Percentiles rank a stretch among this genome's conserved stretches.
Conservation (phyloP, 2,888 invertebrate genomes). For the Andrena dorsata region DNA sequence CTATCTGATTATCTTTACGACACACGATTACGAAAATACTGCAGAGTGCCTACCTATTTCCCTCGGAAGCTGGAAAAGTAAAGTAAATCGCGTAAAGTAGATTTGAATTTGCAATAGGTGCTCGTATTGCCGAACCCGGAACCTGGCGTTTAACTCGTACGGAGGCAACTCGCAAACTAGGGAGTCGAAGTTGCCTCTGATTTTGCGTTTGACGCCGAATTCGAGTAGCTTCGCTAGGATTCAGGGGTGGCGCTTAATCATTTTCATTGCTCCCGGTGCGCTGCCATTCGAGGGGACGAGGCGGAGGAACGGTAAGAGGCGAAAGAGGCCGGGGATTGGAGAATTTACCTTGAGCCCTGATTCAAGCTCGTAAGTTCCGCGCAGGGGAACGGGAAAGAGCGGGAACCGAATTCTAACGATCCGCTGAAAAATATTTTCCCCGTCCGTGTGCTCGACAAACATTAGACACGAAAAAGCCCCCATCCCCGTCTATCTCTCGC, state of each 20-base stretch:
- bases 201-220: conserved; percentile 73
- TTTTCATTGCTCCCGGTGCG: conserved; percentile 76
- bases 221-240: conserved; percentile 78
- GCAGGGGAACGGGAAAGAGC: conserved; percentile 15
- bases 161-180: neutral
- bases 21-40: no score
- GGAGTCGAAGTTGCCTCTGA: conserved; percentile 12
- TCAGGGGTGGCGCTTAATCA: conserved; percentile 79
- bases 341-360: conserved; percentile 44
- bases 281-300: conserved; percentile 34
- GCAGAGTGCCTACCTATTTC: no score
- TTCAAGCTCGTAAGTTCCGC: conserved; percentile 16
- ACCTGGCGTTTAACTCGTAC: neutral
- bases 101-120: neutral
- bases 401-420: conserved; percentile 34
- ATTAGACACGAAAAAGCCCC: neutral
- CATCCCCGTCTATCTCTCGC: neutral
- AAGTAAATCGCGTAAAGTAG: neutral
- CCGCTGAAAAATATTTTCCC: conserved; percentile 44
- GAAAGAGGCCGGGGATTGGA: neutral
- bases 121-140: neutral
- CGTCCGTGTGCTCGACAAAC: neutral
- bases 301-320: conserved; percentile 22
- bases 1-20: no score
- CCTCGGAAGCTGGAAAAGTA: neutral